Conservation (phyloP, 92 coral and sea anemone species). For the Muricea muricata region DNA sequence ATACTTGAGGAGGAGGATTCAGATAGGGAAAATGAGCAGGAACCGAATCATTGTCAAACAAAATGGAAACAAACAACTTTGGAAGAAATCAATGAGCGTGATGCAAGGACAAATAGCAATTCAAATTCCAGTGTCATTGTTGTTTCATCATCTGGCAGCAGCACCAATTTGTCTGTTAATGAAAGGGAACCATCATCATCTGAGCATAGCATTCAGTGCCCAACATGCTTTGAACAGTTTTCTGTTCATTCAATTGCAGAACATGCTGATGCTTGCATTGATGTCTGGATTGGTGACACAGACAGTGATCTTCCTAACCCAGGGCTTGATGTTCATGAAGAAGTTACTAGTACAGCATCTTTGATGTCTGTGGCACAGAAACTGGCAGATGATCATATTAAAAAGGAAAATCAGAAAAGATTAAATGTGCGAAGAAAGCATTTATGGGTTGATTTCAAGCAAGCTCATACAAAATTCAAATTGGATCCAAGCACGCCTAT, state of each 20-base stretch:
- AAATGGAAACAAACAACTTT: constrained; percentile 5
- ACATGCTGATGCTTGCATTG: constrained; percentile 37
- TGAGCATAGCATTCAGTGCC: constrained; percentile 31
- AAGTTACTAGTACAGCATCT: not conserved
- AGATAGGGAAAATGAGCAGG: not conserved
- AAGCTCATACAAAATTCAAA: constrained; percentile 12
- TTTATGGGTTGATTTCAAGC: constrained; percentile 32
- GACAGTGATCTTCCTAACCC: constrained; percentile 19
- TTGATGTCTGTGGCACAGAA: constrained; percentile 9
- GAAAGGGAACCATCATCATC: not conserved
- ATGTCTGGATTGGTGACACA: constrained; percentile 34
- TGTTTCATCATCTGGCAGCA: not conserved
- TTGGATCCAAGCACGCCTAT: constrained; percentile 6
- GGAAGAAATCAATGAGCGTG: not conserved
- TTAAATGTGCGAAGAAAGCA: constrained; percentile 22
- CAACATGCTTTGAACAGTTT: constrained; percentile 34
- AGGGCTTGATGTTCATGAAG: not conserved
- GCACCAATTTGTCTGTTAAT: not conserved
- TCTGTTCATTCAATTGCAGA: constrained; percentile 19
- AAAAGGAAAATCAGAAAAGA: constrained; percentile 3
- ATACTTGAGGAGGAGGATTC: not conserved
- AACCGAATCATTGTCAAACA: not conserved
- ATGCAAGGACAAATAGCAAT: not conserved
- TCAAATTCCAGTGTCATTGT: too few relatives aligned
- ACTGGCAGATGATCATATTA: not conserved